A percentile compares a stretch with the other conserved stretches of the same genome.
Conservation (phyloP, 2,797 vertebrate species). For the Gephyroberyx darwinii region DNA sequence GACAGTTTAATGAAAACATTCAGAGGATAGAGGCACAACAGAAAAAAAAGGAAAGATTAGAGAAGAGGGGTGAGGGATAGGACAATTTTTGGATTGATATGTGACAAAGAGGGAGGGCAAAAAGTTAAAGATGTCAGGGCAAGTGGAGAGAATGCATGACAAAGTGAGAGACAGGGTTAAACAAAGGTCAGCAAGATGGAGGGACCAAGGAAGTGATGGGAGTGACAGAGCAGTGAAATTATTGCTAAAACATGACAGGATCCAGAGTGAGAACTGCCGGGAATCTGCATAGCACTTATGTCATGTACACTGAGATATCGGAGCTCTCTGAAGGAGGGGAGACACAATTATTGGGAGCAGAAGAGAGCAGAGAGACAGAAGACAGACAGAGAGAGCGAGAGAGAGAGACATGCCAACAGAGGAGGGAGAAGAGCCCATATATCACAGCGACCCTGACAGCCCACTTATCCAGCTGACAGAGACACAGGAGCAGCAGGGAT, state of each 20-base stretch:
- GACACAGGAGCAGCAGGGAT: slow-evolving; percentile 64
- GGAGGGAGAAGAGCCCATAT: slow-evolving; percentile 52
- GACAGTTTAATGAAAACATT: not conserved
- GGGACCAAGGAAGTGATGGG: slow-evolving; percentile 32
- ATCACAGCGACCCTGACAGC: slow-evolving; percentile 70
- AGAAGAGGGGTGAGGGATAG: not conserved
- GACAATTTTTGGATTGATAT: slow-evolving; percentile 27
- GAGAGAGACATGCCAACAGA: slow-evolving; percentile 17
- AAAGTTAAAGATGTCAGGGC: slow-evolving; percentile 29
- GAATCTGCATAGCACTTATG: slow-evolving; percentile 56
- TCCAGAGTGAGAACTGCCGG: slow-evolving; percentile 47
- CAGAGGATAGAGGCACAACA: not conserved
- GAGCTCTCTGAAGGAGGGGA: slow-evolving; percentile 52
- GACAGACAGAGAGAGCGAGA: slow-evolving; percentile 3
- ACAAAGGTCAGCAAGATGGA: slow-evolving; percentile 25
- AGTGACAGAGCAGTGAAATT: slow-evolving; percentile 34
- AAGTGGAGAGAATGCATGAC: slow-evolving; percentile 9
- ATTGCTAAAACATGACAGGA: slow-evolving; percentile 41
- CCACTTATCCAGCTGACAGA: slow-evolving; percentile 72
- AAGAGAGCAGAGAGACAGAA: slow-evolving; percentile 6
- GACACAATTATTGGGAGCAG: slow-evolving; percentile 64
- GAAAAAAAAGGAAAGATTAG: not conserved
- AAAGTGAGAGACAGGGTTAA: slow-evolving; percentile 22
- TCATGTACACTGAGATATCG: slow-evolving; percentile 60
- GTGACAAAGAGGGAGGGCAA: slow-evolving; percentile 38